Base-by-base conservation (phyloP, 2,888 invertebrate genomes). In the Blastobasis lacticolella region DNA sequence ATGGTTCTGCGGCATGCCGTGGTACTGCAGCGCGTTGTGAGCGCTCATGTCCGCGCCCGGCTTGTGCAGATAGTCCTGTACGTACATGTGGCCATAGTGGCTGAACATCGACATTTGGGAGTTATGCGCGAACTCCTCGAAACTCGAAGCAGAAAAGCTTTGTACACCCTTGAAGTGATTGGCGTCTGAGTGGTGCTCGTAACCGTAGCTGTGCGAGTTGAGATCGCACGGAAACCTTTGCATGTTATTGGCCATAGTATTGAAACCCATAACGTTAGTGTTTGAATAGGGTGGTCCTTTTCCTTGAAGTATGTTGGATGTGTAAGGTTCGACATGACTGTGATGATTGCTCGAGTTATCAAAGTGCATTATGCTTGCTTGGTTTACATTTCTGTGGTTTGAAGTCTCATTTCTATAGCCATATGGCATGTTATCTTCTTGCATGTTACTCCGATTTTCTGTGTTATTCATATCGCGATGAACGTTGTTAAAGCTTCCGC, bases 401-500 rank as follows among this genome's bases (percentile, higher is more conserved):
- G 90, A 53, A 49, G 62, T 85, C 56, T 85, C 88, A 69, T 90
- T 80, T 60, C 68, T 69, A 58, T 80, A 87, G 42, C 64, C 71
- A 59, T 80, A 86, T 50, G 64, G 55, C 53, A 69, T 62, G 48
- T 74, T 67, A 46, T 69, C 71, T 56, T 71, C 72, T 50, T 71
- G 61, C 54, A 54, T 67, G 50, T 56, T 69, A 56, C 73, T 75
- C 44, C 57, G 51, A 52, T 58, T n/a, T 8, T 9, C 51, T 42
- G 68, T 46, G 57, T 63, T 75, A 58, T 71, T 89, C 54, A 90
- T 85, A 61, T 92, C 91, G 72, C 92, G 93, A 70, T 93, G 93
- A 49, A 93, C 85, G 72, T 92, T 92, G 59, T 91, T 91, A 67
- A 92, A 94, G 71, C 90, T 92, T 37, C 92, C 91, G 54, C 90